phyloP scores from a whole-genome alignment of 2,888 invertebrate species.

The Petrolisthes manimaculis region DNA sequence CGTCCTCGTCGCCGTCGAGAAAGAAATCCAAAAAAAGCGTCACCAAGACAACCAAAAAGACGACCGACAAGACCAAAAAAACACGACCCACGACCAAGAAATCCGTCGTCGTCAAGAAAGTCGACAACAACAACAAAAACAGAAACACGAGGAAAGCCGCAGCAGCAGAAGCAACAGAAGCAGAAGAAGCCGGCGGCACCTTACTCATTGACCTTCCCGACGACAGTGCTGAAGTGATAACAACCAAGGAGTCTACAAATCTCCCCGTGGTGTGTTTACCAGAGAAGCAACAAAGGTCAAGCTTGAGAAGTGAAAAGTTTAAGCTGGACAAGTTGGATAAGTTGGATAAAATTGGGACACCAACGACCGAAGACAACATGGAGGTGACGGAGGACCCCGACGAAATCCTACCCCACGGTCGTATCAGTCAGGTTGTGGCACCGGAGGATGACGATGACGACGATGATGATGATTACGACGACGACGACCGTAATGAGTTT shows the following conservation, averaged over 20 bases:
- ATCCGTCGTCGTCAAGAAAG: too few species aligned
- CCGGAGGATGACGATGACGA: background rate
- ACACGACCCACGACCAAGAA: background rate
- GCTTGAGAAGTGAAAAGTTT: too few species aligned
- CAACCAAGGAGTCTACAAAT: too few species aligned
- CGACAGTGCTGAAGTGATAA: background rate
- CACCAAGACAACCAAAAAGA: background rate
- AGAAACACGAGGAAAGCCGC: background rate
- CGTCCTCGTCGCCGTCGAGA: background rate
- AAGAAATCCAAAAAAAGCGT: background rate
- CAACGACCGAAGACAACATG: too few species aligned
- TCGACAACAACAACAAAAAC: background rate
- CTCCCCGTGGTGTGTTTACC: too few species aligned
- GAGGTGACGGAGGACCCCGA: background rate
- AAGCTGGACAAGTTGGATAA: too few species aligned
- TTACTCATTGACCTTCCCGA: background rate
- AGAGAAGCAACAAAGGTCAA: too few species aligned
- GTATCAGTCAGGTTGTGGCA: background rate
- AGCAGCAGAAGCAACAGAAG: background rate
- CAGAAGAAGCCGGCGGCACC: background rate
- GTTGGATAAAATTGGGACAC: too few species aligned
- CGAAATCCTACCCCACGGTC: background rate
- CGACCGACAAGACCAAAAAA: too few species aligned
- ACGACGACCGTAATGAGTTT: background rate
- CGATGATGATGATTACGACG: background rate